Conservation (phyloP, 1,140 invertebrate species). For the Charaxes varanes region DNA sequence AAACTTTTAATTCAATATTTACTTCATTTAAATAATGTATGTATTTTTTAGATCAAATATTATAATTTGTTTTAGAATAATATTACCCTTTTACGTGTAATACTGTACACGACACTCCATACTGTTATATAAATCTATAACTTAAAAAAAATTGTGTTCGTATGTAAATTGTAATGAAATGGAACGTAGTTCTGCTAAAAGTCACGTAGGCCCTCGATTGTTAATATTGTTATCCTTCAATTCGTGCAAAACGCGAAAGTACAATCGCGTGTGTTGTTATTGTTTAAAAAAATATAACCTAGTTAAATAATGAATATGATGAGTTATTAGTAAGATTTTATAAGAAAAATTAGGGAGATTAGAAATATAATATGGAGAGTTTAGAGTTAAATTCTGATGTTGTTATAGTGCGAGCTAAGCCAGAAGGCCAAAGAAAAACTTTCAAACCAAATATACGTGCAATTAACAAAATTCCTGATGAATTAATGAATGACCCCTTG, state of each 20-base stretch:
- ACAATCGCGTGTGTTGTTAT: slow-evolving; percentile 54
- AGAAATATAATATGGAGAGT: slow-evolving; percentile 47
- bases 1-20: too few relatives aligned
- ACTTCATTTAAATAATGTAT: too few relatives aligned
- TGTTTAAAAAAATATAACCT: slow-evolving; percentile 46
- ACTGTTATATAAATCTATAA: background rate
- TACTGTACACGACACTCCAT: background rate
- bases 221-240: too few relatives aligned
- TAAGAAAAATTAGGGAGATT: slow-evolving; percentile 48
- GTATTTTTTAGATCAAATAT: too few relatives aligned
- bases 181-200: slow-evolving; percentile 40
- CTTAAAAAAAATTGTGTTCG: background rate
- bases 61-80: too few relatives aligned
- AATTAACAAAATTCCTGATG: slow-evolving; percentile 88
- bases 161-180: slow-evolving; percentile 3
- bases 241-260: slow-evolving; percentile 5
- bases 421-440: slow-evolving; percentile 84
- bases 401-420: slow-evolving; percentile 84
- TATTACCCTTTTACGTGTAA: too few relatives aligned
- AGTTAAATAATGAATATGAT: slow-evolving; percentile 2
- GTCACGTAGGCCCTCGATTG: slow-evolving; percentile 69
- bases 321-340: slow-evolving; percentile 17
- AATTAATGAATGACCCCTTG: slow-evolving; percentile 86
- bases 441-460: slow-evolving; percentile 81
- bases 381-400: slow-evolving; percentile 46